phyloP scores from a whole-genome alignment of 2,797 vertebrate genomes.

The Pseudochromis fuscus region DNA sequence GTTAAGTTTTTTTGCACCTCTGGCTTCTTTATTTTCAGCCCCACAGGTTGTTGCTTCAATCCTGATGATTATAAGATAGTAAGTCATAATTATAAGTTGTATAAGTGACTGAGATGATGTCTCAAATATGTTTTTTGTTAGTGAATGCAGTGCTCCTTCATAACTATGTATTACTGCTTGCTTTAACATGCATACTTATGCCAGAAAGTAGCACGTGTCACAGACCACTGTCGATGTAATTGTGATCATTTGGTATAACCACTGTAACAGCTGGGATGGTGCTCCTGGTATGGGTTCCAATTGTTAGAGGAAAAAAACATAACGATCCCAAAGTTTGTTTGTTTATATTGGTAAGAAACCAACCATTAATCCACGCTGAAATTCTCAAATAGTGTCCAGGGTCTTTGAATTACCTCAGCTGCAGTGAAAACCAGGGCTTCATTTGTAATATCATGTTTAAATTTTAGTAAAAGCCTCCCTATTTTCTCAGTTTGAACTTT shows the following conservation, averaged over 20 bases:
- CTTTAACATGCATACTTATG: background rate
- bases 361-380: background rate
- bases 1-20: too few relatives aligned
- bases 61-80: background rate
- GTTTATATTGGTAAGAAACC: background rate
- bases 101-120: background rate
- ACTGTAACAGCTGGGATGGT: slow-evolving; percentile 1
- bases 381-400: background rate
- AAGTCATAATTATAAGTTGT: background rate
- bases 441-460: too few relatives aligned
- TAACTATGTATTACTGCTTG: background rate
- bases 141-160: background rate
- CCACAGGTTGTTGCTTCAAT: too few relatives aligned
- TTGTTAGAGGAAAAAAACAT: too few relatives aligned
- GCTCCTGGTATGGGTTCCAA: background rate
- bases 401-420: slow-evolving; percentile 2
- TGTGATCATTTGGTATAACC: slow-evolving; percentile 19
- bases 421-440: background rate
- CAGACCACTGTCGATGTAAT: background rate
- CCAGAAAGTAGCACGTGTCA: slow-evolving; percentile 36
- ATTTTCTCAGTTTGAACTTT: background rate
- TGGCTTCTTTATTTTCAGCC: too few relatives aligned
- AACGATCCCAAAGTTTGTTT: background rate
- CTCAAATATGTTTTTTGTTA: background rate
- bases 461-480: background rate